phyloP scores from a whole-genome alignment of 2,113 vertebrate species.

The Hypomesus transpacificus region DNA sequence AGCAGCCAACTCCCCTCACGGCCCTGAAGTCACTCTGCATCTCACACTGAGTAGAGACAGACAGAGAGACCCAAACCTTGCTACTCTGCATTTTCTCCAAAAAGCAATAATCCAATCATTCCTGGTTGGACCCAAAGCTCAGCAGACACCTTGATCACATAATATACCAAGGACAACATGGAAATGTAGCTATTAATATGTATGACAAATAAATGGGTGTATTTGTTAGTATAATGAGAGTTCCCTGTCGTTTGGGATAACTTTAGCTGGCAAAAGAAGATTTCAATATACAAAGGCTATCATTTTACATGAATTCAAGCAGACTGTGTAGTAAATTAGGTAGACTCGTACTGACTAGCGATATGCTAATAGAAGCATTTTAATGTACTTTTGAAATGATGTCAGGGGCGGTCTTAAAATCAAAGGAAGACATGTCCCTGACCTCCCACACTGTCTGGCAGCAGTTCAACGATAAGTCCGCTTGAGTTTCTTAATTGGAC shows the following conservation, averaged over 20 bases:
- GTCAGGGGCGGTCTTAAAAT: conserved; percentile 28
- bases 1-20: background rate
- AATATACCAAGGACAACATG: background rate
- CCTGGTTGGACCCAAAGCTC: background rate
- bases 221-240: too few relatives aligned
- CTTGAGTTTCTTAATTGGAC: conserved; percentile 54
- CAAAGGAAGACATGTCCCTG: conserved; percentile 38
- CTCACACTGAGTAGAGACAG: too few relatives aligned
- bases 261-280: background rate
- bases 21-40: too few relatives aligned
- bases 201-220: background rate
- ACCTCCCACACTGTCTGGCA: conserved; percentile 45
- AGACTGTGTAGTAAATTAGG: background rate
- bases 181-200: conserved; percentile 1
- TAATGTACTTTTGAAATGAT: conserved; percentile 34
- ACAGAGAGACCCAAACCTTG: background rate
- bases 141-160: background rate
- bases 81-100: background rate
- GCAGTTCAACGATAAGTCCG: conserved; percentile 29
- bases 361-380: background rate
- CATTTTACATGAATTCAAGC: background rate
- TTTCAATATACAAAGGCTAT: background rate
- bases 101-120: background rate
- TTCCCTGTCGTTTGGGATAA: too few relatives aligned
- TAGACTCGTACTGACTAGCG: background rate